These are phyloP conservation scores for Drosophila melanosoma DNA, from an alignment of 2,888 invertebrate species.

Conservation along the genomic window DNA sequence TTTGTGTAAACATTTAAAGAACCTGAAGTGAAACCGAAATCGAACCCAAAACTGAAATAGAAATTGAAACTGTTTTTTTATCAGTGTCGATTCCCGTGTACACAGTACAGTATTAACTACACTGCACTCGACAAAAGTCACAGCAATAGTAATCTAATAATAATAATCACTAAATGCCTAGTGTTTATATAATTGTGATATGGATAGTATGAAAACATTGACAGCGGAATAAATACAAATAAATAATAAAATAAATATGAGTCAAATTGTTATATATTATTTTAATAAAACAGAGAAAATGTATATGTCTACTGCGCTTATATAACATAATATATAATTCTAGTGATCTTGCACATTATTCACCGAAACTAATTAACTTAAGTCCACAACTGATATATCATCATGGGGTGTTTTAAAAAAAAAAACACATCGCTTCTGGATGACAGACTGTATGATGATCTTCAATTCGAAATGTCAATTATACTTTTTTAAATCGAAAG, in stretches of 20 bases:
- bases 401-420: neutral
- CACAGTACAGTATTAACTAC: conserved; percentile 4
- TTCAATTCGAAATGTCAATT: neutral
- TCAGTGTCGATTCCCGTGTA: conserved; percentile 24
- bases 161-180: neutral
- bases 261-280: neutral
- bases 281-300: too few relatives aligned
- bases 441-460: neutral
- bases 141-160: neutral
- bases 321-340: neutral
- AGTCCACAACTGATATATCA: neutral
- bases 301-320: neutral
- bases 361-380: neutral
- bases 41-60: neutral
- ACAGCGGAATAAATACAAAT: neutral
- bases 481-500: neutral
- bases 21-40: neutral
- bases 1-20: conserved; percentile 35
- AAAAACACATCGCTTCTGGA: neutral
- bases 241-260: neutral
- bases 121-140: neutral
- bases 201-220: neutral
- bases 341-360: neutral
- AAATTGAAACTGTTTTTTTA: conserved; percentile 15
- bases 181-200: neutral